A percentile compares a stretch with the other conserved stretches of the same genome.
These are phyloP conservation scores for Acromyrmex charruanus DNA, from an alignment of 1,140 invertebrate species.

Conservation along the genomic window DNA sequence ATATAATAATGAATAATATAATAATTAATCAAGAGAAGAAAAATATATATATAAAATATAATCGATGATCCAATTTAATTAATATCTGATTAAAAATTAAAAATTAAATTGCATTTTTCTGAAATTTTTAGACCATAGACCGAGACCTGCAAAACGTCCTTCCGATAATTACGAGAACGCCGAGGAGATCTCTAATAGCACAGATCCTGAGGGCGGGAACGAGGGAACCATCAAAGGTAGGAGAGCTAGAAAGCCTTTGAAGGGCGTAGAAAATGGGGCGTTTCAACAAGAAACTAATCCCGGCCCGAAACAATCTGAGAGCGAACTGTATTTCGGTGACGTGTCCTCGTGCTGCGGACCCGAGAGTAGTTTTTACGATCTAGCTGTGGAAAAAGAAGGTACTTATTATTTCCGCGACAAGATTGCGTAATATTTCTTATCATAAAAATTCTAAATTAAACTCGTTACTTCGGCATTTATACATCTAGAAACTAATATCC, in stretches of 20 bases:
- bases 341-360: slow-evolving; percentile 92
- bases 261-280: slow-evolving; percentile 89
- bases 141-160: slow-evolving; percentile 79
- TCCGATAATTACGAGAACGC: slow-evolving; percentile 85
- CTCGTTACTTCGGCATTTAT: not conserved
- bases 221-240: slow-evolving; percentile 81
- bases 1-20: not conserved
- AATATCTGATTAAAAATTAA: not conserved
- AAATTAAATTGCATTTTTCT: slow-evolving; percentile 19
- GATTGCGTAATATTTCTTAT: not conserved
- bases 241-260: slow-evolving; percentile 80
- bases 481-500: too few relatives aligned
- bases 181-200: slow-evolving; percentile 82
- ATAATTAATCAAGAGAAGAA: not conserved
- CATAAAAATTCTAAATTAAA: not conserved
- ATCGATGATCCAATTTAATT: not conserved
- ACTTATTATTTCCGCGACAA: slow-evolving; percentile 14
- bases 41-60: not conserved
- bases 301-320: slow-evolving; percentile 86
- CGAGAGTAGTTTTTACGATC: slow-evolving; percentile 84
- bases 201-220: slow-evolving; percentile 81
- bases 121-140: slow-evolving; percentile 76
- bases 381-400: slow-evolving; percentile 84
- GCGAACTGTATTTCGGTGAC: slow-evolving; percentile 94
- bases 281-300: slow-evolving; percentile 86